These are phyloP conservation scores for Salminus brasiliensis DNA, from an alignment of 2,113 vertebrate genomes.

Conservation along the genomic window DNA sequence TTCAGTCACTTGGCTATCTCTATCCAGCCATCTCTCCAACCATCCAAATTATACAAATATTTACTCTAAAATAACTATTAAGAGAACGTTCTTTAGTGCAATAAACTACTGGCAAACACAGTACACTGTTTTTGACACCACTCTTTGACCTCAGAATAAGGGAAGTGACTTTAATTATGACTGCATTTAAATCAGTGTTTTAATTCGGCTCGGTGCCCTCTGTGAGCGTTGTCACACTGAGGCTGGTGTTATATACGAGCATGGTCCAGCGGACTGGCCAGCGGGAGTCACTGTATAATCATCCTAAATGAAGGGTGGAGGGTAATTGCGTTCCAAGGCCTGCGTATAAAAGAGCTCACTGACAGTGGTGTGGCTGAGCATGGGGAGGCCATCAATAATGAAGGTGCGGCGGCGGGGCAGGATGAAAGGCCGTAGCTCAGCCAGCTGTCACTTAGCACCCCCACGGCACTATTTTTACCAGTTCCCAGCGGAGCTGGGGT, in stretches of 20 bases:
- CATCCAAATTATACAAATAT: neutral
- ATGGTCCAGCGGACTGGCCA: constrained; percentile 5
- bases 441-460: constrained; percentile 61
- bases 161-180: neutral
- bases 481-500: constrained; percentile 73
- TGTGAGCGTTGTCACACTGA: neutral
- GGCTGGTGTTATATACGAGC: constrained; percentile 40
- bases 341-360: constrained; percentile 55
- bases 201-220: constrained; percentile 14
- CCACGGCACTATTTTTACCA: constrained; percentile 68
- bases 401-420: constrained; percentile 56
- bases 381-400: constrained; percentile 62
- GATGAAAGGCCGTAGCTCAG: constrained; percentile 68
- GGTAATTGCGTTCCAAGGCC: constrained; percentile 59
- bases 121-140: neutral
- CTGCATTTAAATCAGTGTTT: constrained; percentile 4
- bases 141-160: neutral
- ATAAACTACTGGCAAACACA: neutral
- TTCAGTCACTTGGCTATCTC: too few relatives aligned
- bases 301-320: constrained; percentile 43
- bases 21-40: neutral
- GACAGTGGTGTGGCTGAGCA: constrained; percentile 53
- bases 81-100: neutral
- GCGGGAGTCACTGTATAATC: constrained; percentile 49
- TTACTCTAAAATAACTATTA: neutral